Evolutionary conservation across 2,888 invertebrate genomes (phyloP), one percentile per base, ranked within the genome.

Genomic region (Euphydryas editha): DNA sequence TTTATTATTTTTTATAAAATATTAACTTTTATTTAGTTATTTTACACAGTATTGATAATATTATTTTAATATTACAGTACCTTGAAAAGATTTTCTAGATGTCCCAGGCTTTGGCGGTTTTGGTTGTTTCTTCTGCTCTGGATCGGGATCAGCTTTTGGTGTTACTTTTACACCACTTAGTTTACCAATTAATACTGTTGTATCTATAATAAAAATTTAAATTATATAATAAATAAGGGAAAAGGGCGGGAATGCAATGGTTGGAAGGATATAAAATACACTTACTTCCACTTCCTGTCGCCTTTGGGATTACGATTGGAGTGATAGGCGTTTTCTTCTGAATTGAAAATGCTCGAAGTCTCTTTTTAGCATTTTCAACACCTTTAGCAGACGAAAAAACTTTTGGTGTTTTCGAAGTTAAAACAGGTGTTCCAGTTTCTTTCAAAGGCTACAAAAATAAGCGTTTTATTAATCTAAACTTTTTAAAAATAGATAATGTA

Each of bases 271-370:
- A 30, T 0, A 30, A 30, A 2, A 30, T 30, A 30, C 49, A 81
- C 86, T 80, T 77, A 90, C 90, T 82, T 71, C 84, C 83, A 62
- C 80, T 75, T 2, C 75, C 73, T 7, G 81, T 62, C 15, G 84
- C 74, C 72, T 88, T 92, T 0, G 83, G 74, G 2, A 84, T 70
- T 0, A 79, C 42, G 0, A 85, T 74, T 0, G 88, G 82, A 13
- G 84, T 75, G 1, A 88, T 71, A 0, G 90, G 81, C 0, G 83
- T 73, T 70, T 92, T 93, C 77, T 93, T 93, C 76, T 93, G 93
- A 39, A 93, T 93, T 17, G 91, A 92, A 75, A 93, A 93, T 10
- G 93, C 93, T 71, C 92, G 76, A 7, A 93, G 84, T 58, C 90
- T 83, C 68, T 90, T 91, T 75, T 92, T 92, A 0, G 92, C 93